Evolutionary conservation across 2,888 invertebrate genomes (phyloP).

Genomic region (Oegoconia quadripuncta): DNA sequence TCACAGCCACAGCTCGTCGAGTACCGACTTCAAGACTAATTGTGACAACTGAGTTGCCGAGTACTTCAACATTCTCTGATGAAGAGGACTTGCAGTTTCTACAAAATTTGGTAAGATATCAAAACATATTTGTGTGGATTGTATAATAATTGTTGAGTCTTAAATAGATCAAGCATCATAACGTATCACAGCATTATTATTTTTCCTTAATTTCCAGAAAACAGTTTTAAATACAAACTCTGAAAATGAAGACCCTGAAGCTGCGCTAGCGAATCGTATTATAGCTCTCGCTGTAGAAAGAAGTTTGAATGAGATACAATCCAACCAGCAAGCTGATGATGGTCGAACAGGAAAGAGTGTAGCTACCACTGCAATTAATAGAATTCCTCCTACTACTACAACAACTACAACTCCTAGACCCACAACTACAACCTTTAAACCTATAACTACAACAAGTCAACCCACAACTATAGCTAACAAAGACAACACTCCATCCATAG

Average conservation of each 20-base stretch:
- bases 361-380: slow-evolving; percentile 24
- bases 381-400: slow-evolving; percentile 38
- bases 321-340: slow-evolving; percentile 38
- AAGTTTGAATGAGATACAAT: slow-evolving; percentile 67
- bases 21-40: slow-evolving; percentile 37
- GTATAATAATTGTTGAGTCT: too few species aligned
- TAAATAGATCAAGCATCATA: too few species aligned
- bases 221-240: slow-evolving; percentile 59
- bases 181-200: background rate
- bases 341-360: slow-evolving; percentile 52
- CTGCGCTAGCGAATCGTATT: slow-evolving; percentile 72
- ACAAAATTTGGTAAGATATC: slow-evolving; percentile 76
- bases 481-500: slow-evolving; percentile 51
- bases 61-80: slow-evolving; percentile 69
- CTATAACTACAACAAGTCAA: slow-evolving; percentile 42
- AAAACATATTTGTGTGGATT: too few species aligned
- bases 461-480: slow-evolving; percentile 45
- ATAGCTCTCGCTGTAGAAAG: slow-evolving; percentile 76
- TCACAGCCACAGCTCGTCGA: slow-evolving; percentile 41
- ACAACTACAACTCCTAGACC: slow-evolving; percentile 45
- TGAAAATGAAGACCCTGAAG: slow-evolving; percentile 61
- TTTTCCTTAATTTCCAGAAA: slow-evolving; percentile 54
- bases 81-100: slow-evolving; percentile 80
- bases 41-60: slow-evolving; percentile 61
- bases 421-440: slow-evolving; percentile 39